phyloP scores from a whole-genome alignment of 2,797 vertebrate genomes.

The Sciurus carolinensis region DNA sequence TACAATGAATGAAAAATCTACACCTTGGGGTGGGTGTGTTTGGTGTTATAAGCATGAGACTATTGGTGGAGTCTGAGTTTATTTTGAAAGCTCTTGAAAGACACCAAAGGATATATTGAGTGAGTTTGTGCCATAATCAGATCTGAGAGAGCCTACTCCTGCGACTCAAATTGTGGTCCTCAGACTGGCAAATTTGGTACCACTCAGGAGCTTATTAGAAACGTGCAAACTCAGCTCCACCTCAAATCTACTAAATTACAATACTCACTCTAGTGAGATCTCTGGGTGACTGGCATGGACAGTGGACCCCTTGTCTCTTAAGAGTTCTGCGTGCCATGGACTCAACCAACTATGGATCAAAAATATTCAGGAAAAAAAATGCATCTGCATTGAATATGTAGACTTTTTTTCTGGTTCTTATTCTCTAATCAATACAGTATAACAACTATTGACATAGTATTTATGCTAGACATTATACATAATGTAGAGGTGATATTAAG shows the following conservation, averaged over 20 bases:
- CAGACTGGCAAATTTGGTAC: not conserved
- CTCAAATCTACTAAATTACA: not conserved
- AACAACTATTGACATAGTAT: not conserved
- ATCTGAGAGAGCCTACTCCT: not conserved
- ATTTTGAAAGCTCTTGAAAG: not conserved
- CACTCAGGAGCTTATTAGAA: not conserved
- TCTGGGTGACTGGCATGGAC: not conserved
- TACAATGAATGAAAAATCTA: not conserved
- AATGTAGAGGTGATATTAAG: not conserved
- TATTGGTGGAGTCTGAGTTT: not conserved
- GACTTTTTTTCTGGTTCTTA: not conserved
- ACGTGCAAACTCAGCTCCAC: not conserved
- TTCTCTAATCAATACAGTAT: not conserved
- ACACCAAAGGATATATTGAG: not conserved
- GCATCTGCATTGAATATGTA: not conserved
- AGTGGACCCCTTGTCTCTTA: not conserved
- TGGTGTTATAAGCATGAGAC: accelerated
- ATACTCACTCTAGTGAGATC: not conserved
- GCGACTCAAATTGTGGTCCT: not conserved
- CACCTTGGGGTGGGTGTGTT: not conserved
- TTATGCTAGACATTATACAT: not conserved
- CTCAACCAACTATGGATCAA: not conserved
- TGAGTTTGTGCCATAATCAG: not conserved
- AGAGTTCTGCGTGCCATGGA: not conserved
- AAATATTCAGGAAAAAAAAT: not conserved